Conservation (phyloP, 2,797 vertebrate species). For the Alectoris magna region DNA sequence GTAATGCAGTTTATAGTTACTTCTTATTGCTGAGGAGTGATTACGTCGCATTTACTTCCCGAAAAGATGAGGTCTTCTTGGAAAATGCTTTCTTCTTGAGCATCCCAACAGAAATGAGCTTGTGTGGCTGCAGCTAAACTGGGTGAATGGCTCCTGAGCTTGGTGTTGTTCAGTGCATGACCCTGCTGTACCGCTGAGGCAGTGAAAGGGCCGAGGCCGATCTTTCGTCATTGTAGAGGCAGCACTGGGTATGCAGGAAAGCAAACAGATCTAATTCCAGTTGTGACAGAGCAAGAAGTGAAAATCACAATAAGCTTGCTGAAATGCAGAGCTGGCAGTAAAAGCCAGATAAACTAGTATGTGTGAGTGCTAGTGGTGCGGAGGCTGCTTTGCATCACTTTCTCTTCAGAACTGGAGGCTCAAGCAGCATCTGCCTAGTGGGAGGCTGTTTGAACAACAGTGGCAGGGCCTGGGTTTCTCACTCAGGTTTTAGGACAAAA, state of each 20-base stretch:
- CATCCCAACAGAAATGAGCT: slow-evolving; percentile 19
- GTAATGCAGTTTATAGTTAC: slow-evolving; percentile 10
- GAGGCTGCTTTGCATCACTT: neutral
- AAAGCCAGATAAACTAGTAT: neutral
- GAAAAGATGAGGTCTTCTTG: slow-evolving; percentile 21
- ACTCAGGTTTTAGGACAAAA: neutral
- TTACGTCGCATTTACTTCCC: slow-evolving; percentile 48
- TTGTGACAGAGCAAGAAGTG: neutral
- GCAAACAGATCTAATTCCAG: neutral
- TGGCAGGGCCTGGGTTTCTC: neutral
- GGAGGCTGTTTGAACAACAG: neutral
- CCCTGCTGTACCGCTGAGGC: neutral
- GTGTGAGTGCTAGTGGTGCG: neutral
- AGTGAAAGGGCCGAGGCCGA: neutral
- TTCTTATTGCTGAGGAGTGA: neutral
- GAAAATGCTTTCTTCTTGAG: slow-evolving; percentile 43
- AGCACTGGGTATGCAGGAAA: neutral
- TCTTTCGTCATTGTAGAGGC: neutral
- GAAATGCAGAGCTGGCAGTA: neutral
- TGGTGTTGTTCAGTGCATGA: rapidly evolving
- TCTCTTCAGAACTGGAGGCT: neutral
- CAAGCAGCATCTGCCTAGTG: neutral
- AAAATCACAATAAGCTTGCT: rapidly evolving
- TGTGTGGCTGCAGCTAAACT: neutral
- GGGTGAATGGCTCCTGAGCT: neutral